Evolutionary conservation across 2,797 vertebrate genomes (phyloP), one percentile per base, ranked within the genome.

Genomic region (Sebastes taczanowskii): DNA sequence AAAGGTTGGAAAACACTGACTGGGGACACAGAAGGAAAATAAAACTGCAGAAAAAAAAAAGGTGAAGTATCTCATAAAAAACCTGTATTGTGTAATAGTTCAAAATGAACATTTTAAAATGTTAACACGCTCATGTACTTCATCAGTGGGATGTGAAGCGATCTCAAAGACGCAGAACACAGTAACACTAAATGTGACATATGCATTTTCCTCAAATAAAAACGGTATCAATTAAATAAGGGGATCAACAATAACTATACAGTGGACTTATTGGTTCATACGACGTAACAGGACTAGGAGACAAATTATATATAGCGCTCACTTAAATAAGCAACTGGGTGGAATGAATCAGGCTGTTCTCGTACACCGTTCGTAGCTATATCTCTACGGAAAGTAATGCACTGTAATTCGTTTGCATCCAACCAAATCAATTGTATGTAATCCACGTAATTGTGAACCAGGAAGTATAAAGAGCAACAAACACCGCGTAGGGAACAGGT

Each of bases 1-100:
- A 82, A 92, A 91, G 89, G 82, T 80, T 88, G 77, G 75, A 68
- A 89, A 91, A 89, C 80, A 87, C 82, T 64, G 74, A 53, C 85
- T 71, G 71, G 68, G 68, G 62, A 85, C 35, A 38, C 23, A 56
- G 53, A 74, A 55, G 80, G n/a, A 71, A 83, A 81, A 83, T 34
- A 79, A 74, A 25, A 75, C 5, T 6, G 42, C 20, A 63, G 14
- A 42, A 42, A 11, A 71, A 11, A 71, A 72, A 55, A 55, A 23
- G 23, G 23, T 23, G 23, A 23, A 23, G 23, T 23, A 23, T 23
- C 23, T 23, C 23, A 23, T 23, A 23, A 77, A 77, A 78, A 34
- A 11, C 2, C 13, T 56, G 69, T 61, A 27, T 22, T 14, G 8
- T 0, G 11, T 35, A 20, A n/a, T 18, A 29, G 25, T 42, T 63